Evolutionary conservation across 2,888 invertebrate species (phyloP).

Genomic region (Lochmaea crataegi): DNA sequence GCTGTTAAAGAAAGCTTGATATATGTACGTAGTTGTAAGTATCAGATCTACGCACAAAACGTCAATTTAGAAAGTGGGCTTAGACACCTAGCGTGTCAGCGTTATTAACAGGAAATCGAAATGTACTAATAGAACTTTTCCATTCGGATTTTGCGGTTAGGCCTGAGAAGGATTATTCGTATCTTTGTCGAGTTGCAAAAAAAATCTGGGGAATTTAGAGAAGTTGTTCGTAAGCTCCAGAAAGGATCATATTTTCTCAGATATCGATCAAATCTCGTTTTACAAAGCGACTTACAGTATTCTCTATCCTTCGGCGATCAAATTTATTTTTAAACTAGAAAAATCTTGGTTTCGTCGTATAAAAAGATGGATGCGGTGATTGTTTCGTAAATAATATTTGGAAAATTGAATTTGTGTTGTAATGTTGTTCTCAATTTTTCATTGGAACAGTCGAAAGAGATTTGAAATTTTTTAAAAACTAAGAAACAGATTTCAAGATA

Average conservation of each 20-base stretch:
- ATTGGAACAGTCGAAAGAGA: too few relatives aligned
- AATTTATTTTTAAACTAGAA: not conserved
- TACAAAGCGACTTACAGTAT: not conserved
- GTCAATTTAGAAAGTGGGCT: not conserved
- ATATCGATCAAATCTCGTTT: slow-evolving; percentile 7
- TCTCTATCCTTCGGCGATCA: not conserved
- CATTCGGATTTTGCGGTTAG: slow-evolving; percentile 10
- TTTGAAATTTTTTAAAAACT: too few relatives aligned
- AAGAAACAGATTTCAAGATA: too few relatives aligned
- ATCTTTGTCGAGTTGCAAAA: slow-evolving; percentile 18
- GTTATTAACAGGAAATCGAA: slow-evolving; percentile 5
- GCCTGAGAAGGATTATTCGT: slow-evolving; percentile 12
- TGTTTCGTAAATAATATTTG: not conserved
- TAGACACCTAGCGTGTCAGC: not conserved
- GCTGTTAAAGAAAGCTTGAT: too few relatives aligned
- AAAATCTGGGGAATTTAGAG: not conserved
- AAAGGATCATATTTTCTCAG: slow-evolving; percentile 15
- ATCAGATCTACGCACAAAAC: not conserved
- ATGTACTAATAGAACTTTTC: slow-evolving; percentile 6
- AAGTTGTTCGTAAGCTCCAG: slow-evolving; percentile 13
- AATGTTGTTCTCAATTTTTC: too few relatives aligned
- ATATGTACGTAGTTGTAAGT: not conserved
- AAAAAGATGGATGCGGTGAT: too few relatives aligned
- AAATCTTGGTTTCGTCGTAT: not conserved
- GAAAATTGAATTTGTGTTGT: not conserved